A percentile compares a stretch with the other conserved stretches of the same genome.
These are phyloP conservation scores for Chrysoperla carnea DNA, from an alignment of 1,140 invertebrate genomes.

Conservation along the genomic window DNA sequence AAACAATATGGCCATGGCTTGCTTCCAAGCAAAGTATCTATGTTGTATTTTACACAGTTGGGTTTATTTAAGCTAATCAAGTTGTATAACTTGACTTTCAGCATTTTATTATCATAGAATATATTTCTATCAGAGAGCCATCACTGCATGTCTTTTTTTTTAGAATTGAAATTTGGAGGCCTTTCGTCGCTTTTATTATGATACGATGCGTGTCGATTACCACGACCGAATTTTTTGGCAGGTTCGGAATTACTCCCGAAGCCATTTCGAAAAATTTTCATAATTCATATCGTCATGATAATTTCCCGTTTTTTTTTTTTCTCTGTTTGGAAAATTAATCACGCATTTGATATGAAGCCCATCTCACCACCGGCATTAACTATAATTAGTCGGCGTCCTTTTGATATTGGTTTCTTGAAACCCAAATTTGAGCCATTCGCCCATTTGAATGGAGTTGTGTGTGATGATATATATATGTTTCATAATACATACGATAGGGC, in stretches of 20 bases:
- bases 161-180: slow-evolving; percentile 6
- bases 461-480: not conserved
- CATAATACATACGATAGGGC: too few species aligned
- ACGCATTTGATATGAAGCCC: slow-evolving; percentile 5
- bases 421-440: slow-evolving; percentile 1
- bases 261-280: slow-evolving; percentile 8
- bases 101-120: slow-evolving; percentile 1
- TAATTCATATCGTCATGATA: slow-evolving; percentile 16
- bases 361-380: not conserved
- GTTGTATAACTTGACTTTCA: slow-evolving; percentile 5
- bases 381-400: slow-evolving; percentile 2
- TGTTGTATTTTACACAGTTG: not conserved
- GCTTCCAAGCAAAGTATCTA: slow-evolving; percentile 3
- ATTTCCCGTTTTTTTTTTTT: slow-evolving; percentile 8
- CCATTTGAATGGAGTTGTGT: not conserved
- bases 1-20: slow-evolving; percentile 6
- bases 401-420: not conserved
- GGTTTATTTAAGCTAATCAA: slow-evolving; percentile 4
- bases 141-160: slow-evolving; percentile 12
- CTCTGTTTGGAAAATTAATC: slow-evolving; percentile 9
- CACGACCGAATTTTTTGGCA: slow-evolving; percentile 8
- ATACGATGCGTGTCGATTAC: slow-evolving; percentile 16
- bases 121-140: slow-evolving; percentile 11
- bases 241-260: slow-evolving; percentile 8
- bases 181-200: slow-evolving; percentile 12